Evolutionary conservation across 2,888 invertebrate genomes (phyloP), one percentile per base, ranked within the genome.

Genomic region (Mallateleia sp.): DNA sequence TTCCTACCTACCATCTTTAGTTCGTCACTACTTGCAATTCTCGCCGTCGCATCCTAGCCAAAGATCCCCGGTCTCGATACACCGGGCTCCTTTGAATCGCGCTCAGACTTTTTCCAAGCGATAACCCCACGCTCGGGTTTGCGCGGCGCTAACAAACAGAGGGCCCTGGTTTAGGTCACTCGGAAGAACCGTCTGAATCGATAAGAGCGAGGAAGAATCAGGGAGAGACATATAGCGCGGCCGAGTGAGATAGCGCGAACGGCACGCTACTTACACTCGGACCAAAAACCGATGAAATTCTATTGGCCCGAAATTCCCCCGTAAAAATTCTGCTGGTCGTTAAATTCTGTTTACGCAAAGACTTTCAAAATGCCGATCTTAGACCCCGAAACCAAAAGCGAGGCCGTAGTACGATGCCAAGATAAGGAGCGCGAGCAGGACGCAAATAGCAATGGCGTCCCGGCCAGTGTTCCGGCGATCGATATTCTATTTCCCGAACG

Each of bases 161-260:
- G 54, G 60, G 79, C 80, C 80, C 88, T 78, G 69, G 85, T 84
- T 78, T 86, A 83, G 84, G 88, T 81, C 88, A 84, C 78, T 78
- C 84, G 88, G 84, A 88, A 86, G 88, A 88, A 88, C 88, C 74
- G 80, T 86, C 86, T 88, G 56, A 87, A 83, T 85, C 85, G 74
- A 87, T 88, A 84, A 87, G 83, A 88, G 85, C 66, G 80, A 83
- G 82, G 80, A 87, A 74, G 87, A 87, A 82, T 86, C 75, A 82
- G 79, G 77, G 81, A 66, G 82, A 84, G 79, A 81, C 67, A 80
- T 52, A 62, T 66, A 81, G 54, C 50, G 79, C 47, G 75, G 11
- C 52, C 28, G 81, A 89, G 88, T 66, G 83, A 86, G 88, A 89
- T 45, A 45, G 74, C 67, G 32, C 71, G 71, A 82, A 85, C 71